Percentiles rank a stretch among this genome's conserved stretches.
Evolutionary conservation across 2,113 vertebrate genomes (phyloP).

Genomic region (Ochotona curzoniae): DNA sequence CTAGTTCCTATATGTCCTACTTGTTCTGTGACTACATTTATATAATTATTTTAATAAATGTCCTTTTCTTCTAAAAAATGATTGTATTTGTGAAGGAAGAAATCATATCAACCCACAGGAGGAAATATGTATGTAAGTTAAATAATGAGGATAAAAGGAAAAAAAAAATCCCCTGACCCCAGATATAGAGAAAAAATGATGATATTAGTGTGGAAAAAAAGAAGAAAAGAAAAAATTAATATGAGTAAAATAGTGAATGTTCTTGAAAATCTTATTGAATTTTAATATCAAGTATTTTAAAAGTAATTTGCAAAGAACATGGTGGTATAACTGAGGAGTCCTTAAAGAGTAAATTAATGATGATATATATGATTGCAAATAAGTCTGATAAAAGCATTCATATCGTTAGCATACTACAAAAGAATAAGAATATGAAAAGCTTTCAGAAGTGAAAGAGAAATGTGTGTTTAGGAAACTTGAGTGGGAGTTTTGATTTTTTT

Average conservation of each 20-base stretch:
- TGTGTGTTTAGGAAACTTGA: no score
- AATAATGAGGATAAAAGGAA: neutral
- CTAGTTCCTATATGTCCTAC: conserved; percentile 16
- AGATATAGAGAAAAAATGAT: no score
- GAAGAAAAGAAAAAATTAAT: neutral
- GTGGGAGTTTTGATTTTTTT: no score
- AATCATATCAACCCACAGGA: neutral
- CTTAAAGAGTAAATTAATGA: neutral
- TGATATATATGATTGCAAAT: neutral
- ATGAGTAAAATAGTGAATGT: neutral
- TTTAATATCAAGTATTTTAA: neutral
- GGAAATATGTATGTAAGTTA: neutral
- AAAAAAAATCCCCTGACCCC: neutral
- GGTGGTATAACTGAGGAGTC: neutral
- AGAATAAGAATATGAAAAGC: neutral
- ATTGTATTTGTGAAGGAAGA: neutral
- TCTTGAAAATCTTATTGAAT: neutral
- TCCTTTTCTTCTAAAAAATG: neutral
- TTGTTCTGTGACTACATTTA: neutral
- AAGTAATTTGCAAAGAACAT: neutral
- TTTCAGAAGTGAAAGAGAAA: no score
- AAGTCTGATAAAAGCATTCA: neutral
- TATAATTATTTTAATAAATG: conserved; percentile 41
- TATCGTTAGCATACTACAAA: neutral
- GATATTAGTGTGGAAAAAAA: neutral